Evolutionary conservation across 2,888 invertebrate species (phyloP), one percentile per base, ranked within the genome.

Genomic region (Chloroclystis v-ata): DNA sequence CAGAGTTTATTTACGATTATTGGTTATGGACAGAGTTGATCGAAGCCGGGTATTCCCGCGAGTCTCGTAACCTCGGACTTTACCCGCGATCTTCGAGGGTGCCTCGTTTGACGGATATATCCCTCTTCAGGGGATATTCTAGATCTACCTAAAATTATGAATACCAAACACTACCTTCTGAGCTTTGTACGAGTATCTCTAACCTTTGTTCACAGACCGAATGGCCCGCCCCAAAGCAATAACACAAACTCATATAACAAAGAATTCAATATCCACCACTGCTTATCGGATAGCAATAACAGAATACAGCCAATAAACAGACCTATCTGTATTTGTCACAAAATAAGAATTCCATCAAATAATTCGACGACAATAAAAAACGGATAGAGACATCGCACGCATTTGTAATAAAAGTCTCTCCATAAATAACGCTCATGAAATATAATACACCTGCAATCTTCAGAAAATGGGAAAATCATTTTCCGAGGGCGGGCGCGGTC

Each of bases 371-470:
- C 78, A 81, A 83, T 85, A 85, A 86, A 86, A 85, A 80, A 75
- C 75, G 77, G 81, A 87, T 84, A 83, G 85, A 86, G 87, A 82
- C 86, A 83, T 85, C 71, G 86, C 86, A 87, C 87, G 87, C 84
- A 85, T 86, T 82, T 75, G 86, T 84, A 86, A 86, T 87, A 87
- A 86, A 87, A 87, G 83, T 87, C 85, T 74, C 77, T 70, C 79
- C 82, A 84, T 87, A 87, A 87, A 87, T 87, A 87, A 87, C 82
- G 79, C 77, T 84, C 87, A 87, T 86, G 87, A 87, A 87, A 87
- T 86, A 86, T 87, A 87, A 87, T 87, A 87, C 79, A 87, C 86
- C 87, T 87, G 86, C 86, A 87, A 87, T 87, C 85, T 87, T 84
- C 73, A 69, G 85, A 76, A 87, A 87, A 87, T 87, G 83, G 85